Conservation (phyloP, 2,113 vertebrate species). For the Pseudopodoces humilis region DNA sequence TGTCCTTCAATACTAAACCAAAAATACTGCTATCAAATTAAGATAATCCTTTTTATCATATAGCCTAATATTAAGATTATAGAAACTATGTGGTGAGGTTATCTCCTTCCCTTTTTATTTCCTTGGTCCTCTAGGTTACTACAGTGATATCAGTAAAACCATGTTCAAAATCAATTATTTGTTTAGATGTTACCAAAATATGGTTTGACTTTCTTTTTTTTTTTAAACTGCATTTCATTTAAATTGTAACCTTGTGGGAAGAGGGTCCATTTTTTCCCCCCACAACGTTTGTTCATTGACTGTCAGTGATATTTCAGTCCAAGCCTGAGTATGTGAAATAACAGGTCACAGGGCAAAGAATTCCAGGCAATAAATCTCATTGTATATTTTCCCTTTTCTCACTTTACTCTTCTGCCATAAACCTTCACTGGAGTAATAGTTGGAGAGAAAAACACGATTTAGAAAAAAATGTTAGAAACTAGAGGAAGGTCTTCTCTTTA, state of each 20-base stretch:
- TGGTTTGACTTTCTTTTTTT: background rate
- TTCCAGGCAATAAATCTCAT: background rate
- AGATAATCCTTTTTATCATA: background rate
- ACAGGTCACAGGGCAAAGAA: background rate
- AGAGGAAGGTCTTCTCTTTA: background rate
- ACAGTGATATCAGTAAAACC: background rate
- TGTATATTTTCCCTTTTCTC: background rate
- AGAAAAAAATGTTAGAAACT: background rate
- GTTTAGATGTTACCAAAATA: background rate
- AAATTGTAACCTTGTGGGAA: background rate
- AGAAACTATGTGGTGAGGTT: background rate
- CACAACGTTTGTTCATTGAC: background rate
- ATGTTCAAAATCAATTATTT: background rate
- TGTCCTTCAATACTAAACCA: background rate
- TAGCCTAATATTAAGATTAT: background rate
- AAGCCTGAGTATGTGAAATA: background rate
- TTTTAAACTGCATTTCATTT: background rate
- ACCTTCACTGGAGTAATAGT: background rate
- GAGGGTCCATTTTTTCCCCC: background rate
- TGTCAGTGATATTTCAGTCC: background rate
- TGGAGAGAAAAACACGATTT: background rate
- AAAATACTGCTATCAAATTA: background rate
- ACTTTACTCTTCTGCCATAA: background rate
- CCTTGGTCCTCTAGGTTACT: background rate
- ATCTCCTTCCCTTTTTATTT: background rate